Base-by-base conservation (phyloP, 37 sponge, comb jelly and placozoan species). In the Haliclona indistincta region DNA sequence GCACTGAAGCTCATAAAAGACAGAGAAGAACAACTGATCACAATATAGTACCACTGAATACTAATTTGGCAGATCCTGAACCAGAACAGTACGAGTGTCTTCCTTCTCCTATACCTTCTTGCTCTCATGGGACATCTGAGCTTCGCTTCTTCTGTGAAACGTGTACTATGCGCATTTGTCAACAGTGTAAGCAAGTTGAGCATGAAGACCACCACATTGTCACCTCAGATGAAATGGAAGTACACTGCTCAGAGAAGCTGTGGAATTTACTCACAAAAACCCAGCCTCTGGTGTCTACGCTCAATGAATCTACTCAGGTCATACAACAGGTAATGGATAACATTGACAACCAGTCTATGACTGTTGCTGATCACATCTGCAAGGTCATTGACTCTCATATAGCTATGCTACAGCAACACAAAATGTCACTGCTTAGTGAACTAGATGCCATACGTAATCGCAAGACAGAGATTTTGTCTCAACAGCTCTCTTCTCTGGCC, bases 341-440 rank as follows among this genome's bases (percentile, higher is more conserved):
- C 10, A 20, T 90, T 33, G 47, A 71, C 30, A 67, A 74, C 0
- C 47, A 64, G 54, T 40, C 74, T 4, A 40, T 63, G 36, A 49
- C 37, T 20, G 82, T 85, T 34, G 82, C 87, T 15, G 63, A 67
- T 2, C 87, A 81, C 30, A 81, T 90, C 37, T 81, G 86, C 63
- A 82, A 81, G 33, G 53, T 37, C 30, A 81, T 90, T 19, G 81
- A 85, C 51, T 25, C 42, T 23, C 86, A 68, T 19, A 80, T 90
- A 78, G 67, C 34, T 7, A 78, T 78, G 22, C 68, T 90, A 38
- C 91, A 90, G n/a, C 87, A 84, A 34, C 91, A 90, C 73, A 90
- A 90, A 38, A 70, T 76, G 17, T 43, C 29, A 2, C 83, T 90
- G 20, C 67, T 90, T 23, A 45, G 22, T 35, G 71, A 80, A 43